Evolutionary conservation across 1,140 invertebrate species (phyloP).

Genomic region (Muscidifurax raptorellus): DNA sequence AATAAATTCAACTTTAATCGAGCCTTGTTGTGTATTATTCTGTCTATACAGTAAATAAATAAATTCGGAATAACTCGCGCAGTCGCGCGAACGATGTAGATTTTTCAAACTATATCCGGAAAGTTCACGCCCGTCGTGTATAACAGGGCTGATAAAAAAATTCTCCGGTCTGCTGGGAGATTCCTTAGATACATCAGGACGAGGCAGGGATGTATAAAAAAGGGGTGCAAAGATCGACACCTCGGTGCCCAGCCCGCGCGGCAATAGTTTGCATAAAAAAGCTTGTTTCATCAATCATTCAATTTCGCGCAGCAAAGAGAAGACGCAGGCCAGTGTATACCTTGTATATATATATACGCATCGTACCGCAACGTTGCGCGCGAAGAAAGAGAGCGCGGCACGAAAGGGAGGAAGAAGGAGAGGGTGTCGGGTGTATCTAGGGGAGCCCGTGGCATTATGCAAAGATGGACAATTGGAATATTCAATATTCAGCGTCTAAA

Average conservation of each 20-base stretch:
- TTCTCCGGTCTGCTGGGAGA: background rate
- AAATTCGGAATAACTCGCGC: too few relatives aligned
- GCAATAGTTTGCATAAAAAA: background rate
- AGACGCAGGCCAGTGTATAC: background rate
- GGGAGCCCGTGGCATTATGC: conserved; percentile 17
- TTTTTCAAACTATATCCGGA: background rate
- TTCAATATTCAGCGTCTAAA: conserved; percentile 39
- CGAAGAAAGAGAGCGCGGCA: too few relatives aligned
- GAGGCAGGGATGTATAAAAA: background rate
- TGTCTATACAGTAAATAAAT: too few relatives aligned
- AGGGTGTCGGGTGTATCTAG: background rate
- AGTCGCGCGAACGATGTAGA: background rate
- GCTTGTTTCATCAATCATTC: conserved; percentile 38
- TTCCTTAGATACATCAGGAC: background rate
- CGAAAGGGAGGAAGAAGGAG: background rate
- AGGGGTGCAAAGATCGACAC: conserved; percentile 4
- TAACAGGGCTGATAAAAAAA: background rate
- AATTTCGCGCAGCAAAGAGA: background rate
- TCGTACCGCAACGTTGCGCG: too few relatives aligned
- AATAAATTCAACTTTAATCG: conserved; percentile 25
- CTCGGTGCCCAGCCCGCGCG: background rate
- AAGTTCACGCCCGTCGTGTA: background rate
- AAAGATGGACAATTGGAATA: conserved; percentile 40
- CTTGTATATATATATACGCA: too few relatives aligned
- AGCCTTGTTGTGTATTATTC: background rate